Evolutionary conservation across 1,140 invertebrate species (phyloP).

Genomic region (Eriosoma lanigerum): DNA sequence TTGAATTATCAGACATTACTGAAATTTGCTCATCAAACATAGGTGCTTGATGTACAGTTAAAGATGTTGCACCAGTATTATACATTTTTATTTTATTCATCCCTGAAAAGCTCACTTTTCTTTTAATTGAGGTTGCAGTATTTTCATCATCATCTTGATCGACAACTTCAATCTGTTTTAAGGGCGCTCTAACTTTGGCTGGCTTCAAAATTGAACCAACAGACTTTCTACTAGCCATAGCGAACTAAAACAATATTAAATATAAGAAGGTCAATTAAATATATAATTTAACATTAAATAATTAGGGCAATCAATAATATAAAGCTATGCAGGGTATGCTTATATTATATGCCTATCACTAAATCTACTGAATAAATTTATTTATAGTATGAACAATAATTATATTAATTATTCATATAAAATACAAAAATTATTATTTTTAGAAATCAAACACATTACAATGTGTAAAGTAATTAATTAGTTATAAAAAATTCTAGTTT

Average conservation of each 20-base stretch:
- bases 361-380: too few species aligned
- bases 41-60: conserved; percentile 39
- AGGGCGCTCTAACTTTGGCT: conserved; percentile 8
- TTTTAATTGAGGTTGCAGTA: conserved; percentile 22
- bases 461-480: too few species aligned
- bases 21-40: conserved; percentile 46
- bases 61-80: conserved; percentile 34
- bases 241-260: conserved; percentile 4
- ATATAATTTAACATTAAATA: too few species aligned
- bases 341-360: too few species aligned
- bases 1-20: conserved; percentile 37
- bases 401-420: too few species aligned
- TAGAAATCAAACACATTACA: too few species aligned
- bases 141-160: conserved; percentile 43
- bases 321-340: too few species aligned
- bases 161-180: conserved; percentile 28
- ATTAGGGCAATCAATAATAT: too few species aligned
- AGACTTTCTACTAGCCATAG: conserved; percentile 26
- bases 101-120: conserved; percentile 40
- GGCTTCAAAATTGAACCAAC: conserved; percentile 39
- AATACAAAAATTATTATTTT: too few species aligned
- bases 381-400: too few species aligned
- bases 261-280: too few species aligned
- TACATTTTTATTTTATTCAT: conserved; percentile 50
- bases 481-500: too few species aligned